A percentile compares a stretch with the other conserved stretches of the same genome.
These are phyloP conservation scores for Ennomos quercinarius DNA, from an alignment of 2,888 invertebrate genomes.

Conservation along the genomic window DNA sequence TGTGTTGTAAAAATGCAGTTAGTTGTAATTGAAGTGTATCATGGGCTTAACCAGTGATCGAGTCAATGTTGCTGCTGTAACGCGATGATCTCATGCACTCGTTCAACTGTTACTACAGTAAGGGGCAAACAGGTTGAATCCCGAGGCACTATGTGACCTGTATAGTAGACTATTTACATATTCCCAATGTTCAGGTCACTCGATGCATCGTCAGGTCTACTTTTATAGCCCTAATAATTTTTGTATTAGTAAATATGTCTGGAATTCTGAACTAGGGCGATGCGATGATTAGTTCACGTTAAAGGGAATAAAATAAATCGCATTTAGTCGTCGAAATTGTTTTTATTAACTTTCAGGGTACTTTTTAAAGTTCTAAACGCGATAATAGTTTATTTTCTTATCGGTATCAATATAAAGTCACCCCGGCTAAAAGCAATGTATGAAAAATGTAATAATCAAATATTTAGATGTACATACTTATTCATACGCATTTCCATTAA, in stretches of 20 bases:
- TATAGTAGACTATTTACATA: too few species aligned
- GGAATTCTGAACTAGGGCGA: conserved; percentile 43
- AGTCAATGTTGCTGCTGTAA: conserved; percentile 74
- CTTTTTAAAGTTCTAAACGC: not conserved
- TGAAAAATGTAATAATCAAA: too few species aligned
- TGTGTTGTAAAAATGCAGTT: conserved; percentile 59
- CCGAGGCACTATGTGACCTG: too few species aligned
- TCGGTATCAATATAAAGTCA: too few species aligned
- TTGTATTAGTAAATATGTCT: conserved; percentile 54
- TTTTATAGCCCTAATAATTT: too few species aligned
- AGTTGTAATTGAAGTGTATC: conserved; percentile 51
- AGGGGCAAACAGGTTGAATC: too few species aligned
- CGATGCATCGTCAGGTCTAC: too few species aligned
- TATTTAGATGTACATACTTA: too few species aligned
- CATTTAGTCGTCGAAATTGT: conserved; percentile 50
- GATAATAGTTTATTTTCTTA: too few species aligned
- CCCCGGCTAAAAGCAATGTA: too few species aligned
- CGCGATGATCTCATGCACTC: conserved; percentile 80
- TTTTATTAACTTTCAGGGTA: conserved; percentile 58
- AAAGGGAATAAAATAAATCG: conserved; percentile 48
- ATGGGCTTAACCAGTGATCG: conserved; percentile 72
- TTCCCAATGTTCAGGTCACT: too few species aligned
- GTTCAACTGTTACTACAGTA: conserved; percentile 63
- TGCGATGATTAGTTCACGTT: conserved; percentile 37
- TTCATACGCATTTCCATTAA: too few species aligned